Base-by-base conservation (phyloP, 2,113 vertebrate species). In the Melanotaenia duboulayi region DNA sequence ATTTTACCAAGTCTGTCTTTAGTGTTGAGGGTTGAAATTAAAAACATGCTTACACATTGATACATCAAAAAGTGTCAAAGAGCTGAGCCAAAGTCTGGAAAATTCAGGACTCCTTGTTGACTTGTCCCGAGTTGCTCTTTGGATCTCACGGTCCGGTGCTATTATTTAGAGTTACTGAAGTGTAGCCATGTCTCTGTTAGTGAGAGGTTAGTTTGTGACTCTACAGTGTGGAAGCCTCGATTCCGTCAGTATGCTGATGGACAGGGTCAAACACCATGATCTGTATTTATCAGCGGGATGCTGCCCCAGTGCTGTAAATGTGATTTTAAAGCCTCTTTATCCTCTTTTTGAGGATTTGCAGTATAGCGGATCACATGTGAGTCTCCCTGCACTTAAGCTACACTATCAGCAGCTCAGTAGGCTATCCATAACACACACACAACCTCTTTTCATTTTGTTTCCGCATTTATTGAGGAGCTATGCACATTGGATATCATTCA, bases 271-370 rank as follows among this genome's bases (percentile, higher is more conserved):
- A 92, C 83, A 93, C 88, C 88, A 83, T 86, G 86, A 91, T 91
- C 89, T 90, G 90, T 93, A 89, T 89, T 92, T 90, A 93, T 90
- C 88, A 86, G 86, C 74, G 54, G 88, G 88, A 82, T 85, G 72
- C 89, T 86, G 87, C 76, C 90, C 84, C 86, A 81, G 82, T 80
- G 88, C 88, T 92, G 90, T 90, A 92, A 91, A 92, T 90, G 90
- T 84, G 87, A 90, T 89, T 93, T 85, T 87, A 91, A 92, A 92
- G 85, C 90, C 87, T 83, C 89, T 92, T 91, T 87, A 93, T 93
- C 92, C 90, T 90, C 90, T 92, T 88, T 88, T 71, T 79, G 86
- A 83, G 90, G 92, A 92, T 92, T 92, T 93, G 82, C 82, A 72
- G 83, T 85, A 90, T 88, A 83, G 89, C 80, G 74, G 90, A 86